Base-by-base conservation (phyloP, 2,888 invertebrate genomes). In the Axea sp. region DNA sequence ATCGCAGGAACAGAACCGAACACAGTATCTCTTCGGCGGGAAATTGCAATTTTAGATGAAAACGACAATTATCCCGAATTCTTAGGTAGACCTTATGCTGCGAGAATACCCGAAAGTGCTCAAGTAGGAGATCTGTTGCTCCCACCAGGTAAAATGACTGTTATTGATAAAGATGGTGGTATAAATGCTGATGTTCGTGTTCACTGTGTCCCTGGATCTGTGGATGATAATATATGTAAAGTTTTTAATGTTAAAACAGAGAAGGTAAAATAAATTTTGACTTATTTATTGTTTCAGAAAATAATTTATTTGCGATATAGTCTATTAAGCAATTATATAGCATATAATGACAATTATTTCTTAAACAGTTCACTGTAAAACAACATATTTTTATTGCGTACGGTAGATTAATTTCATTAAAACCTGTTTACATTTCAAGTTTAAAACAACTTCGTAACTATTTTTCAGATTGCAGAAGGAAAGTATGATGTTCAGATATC, bases 11-110 rank as follows among this genome's bases (percentile, higher is more conserved):
- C 92, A 0, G 94, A 94, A 78, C 93, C 94, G 0, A 94, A 94
- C 79, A 95, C 94, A 0, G 91, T 95, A 5, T 95, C 95, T 0
- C 88, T 95, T 19, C 90, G 94, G 3, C 89, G 95, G 12, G 93
- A 94, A 79, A 93, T 96, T 30, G 92, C 93, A 0, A 92, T 95
- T 2, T 89, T 91, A 8, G 96, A 96, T 80, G 92, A 92, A 11
- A 96, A 96, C 81, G 96, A 96, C 86, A 96, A 95, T 83, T 89
- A 91, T 0, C 95, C 95, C 0, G 89, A 91, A 7, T 95, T 94
- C 82, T 90, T 91, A 76, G 93, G 92, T 28, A 88, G 93, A 22
- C 94, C 95, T 0, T 95, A 95, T 81, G 91, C 92, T 19, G 91
- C 93, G 1, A 91, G 91, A 71, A 91, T 94, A 0, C 91, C 92